Evolutionary conservation across 2,797 vertebrate genomes (phyloP).

Genomic region (Anguilla pacifica): DNA sequence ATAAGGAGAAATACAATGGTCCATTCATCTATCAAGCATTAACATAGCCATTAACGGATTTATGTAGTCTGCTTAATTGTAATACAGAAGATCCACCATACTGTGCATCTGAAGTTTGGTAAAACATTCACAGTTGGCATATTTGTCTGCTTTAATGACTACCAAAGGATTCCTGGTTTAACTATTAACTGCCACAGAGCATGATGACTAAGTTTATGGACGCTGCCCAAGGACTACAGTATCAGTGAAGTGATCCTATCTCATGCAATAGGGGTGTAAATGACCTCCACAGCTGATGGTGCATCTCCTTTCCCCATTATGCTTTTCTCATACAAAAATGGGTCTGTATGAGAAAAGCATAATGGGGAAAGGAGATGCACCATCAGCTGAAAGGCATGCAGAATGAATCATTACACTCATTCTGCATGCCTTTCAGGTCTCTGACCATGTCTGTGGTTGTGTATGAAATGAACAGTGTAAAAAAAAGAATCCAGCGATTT

Average conservation of each 20-base stretch:
- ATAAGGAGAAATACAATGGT: background rate
- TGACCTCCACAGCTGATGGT: background rate
- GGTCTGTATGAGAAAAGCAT: too few relatives aligned
- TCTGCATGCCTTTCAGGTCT: background rate
- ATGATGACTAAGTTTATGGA: conserved; percentile 20
- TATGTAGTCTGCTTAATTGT: background rate
- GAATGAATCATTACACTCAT: too few relatives aligned
- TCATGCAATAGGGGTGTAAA: background rate
- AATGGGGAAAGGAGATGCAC: too few relatives aligned
- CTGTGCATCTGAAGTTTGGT: background rate
- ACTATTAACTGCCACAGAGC: conserved; percentile 13
- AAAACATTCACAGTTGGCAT: conserved; percentile 8
- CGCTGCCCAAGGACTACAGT: background rate
- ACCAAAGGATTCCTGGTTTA: conserved; percentile 14
- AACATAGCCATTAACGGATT: background rate
- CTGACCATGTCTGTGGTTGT: background rate
- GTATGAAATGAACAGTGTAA: conserved; percentile 40
- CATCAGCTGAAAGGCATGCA: too few relatives aligned
- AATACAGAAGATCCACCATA: background rate
- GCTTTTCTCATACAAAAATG: conserved; percentile 9
- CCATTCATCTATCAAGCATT: background rate
- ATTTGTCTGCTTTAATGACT: conserved; percentile 24
- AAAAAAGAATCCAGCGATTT: conserved; percentile 45
- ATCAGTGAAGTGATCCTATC: background rate
- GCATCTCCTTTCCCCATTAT: background rate